Percentiles rank a stretch among this genome's conserved stretches.
Conservation (phyloP, 2,113 vertebrate genomes). For the Hirundichthys speculiger region DNA sequence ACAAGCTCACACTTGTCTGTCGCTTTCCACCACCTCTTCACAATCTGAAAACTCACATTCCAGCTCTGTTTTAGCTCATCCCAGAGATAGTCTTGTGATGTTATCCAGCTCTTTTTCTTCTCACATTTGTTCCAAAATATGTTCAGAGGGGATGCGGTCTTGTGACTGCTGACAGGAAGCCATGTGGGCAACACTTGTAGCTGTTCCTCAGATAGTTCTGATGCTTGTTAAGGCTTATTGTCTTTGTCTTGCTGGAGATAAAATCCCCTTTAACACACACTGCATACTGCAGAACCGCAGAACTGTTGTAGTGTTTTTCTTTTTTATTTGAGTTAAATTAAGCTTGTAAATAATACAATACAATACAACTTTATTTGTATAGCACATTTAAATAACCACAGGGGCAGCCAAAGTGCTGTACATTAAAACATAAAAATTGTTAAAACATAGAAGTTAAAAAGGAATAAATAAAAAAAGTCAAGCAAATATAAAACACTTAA, state of each 20-base stretch:
- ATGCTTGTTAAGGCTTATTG: conserved; percentile 20
- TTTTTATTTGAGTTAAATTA: too few species aligned
- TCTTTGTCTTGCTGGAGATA: conserved; percentile 15
- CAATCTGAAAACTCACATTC: conserved; percentile 28
- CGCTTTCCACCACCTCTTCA: not conserved
- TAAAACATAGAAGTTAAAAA: too few species aligned
- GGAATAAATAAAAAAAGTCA: too few species aligned
- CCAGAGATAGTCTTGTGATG: conserved; percentile 58
- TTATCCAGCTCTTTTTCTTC: conserved; percentile 19
- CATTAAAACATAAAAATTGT: too few species aligned
- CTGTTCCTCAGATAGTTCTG: conserved; percentile 27
- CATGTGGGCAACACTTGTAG: conserved; percentile 37
- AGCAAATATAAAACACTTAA: too few species aligned
- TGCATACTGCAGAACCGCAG: not conserved
- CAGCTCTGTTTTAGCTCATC: conserved; percentile 31
- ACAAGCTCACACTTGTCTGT: not conserved
- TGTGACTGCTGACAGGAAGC: conserved; percentile 56
- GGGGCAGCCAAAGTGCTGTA: too few species aligned
- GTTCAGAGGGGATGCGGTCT: conserved; percentile 44
- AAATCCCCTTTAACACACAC: conserved; percentile 5
- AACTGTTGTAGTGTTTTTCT: too few species aligned
- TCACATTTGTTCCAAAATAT: conserved; percentile 35
- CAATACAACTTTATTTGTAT: too few species aligned
- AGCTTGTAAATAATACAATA: too few species aligned
- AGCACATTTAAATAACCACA: too few species aligned